Percentiles rank a stretch among this genome's conserved stretches.
Evolutionary conservation across 2,888 invertebrate genomes (phyloP).

Genomic region (Brachylomia viminalis): DNA sequence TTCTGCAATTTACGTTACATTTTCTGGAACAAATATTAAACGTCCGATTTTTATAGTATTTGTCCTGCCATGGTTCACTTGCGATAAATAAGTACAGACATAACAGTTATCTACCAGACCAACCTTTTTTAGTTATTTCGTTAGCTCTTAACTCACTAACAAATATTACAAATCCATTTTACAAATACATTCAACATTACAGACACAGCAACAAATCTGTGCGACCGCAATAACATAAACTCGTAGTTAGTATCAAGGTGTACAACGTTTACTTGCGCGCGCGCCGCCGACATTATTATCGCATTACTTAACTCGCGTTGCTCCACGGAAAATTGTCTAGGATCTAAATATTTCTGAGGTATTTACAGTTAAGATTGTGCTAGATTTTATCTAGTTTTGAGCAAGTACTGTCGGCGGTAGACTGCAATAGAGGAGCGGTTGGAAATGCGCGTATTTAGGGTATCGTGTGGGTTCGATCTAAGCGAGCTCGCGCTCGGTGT

Average conservation of each 20-base stretch:
- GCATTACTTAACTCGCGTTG: conserved; percentile 72
- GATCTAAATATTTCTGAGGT: conserved; percentile 65
- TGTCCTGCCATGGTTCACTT: neutral
- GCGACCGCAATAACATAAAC: conserved; percentile 64
- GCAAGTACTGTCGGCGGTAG: conserved; percentile 25
- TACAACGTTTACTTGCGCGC: conserved; percentile 77
- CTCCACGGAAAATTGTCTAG: conserved; percentile 65
- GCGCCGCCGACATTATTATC: conserved; percentile 73
- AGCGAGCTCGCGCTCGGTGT: neutral
- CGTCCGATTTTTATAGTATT: neutral
- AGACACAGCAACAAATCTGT: conserved; percentile 50
- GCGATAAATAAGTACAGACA: neutral
- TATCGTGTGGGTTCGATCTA: conserved; percentile 53
- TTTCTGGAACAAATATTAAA: neutral
- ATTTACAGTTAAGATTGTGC: conserved; percentile 64
- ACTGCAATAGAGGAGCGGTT: neutral
- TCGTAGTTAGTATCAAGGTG: conserved; percentile 66
- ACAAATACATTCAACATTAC: conserved; percentile 48
- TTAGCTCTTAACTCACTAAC: conserved; percentile 15
- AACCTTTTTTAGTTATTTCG: conserved; percentile 23
- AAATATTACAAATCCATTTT: conserved; percentile 47
- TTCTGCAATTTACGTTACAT: neutral
- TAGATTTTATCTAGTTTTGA: conserved; percentile 57
- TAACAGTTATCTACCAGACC: neutral
- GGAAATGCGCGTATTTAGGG: conserved; percentile 24